Evolutionary conservation across 2,888 invertebrate genomes (phyloP).

Genomic region (Patella pellucida): DNA sequence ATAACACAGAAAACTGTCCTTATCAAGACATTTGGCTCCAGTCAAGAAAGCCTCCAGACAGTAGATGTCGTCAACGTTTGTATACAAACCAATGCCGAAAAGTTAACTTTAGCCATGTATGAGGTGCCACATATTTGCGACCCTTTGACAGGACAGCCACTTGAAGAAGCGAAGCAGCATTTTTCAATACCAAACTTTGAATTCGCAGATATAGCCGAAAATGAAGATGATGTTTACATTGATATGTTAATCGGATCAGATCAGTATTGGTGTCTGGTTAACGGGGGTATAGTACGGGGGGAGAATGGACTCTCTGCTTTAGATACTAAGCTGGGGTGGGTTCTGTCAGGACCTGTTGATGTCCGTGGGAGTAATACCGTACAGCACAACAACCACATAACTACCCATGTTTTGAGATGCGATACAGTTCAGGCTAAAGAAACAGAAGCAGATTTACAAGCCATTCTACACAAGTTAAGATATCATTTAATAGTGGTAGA

Average conservation of each 20-base stretch:
- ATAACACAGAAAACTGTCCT: not conserved
- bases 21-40: not conserved
- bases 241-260: not conserved
- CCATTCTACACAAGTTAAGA: too few species aligned
- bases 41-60: not conserved
- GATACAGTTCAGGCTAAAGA: not conserved
- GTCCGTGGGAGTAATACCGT: not conserved
- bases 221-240: conserved; percentile 2
- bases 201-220: conserved; percentile 1
- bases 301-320: not conserved
- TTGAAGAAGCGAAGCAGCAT: not conserved
- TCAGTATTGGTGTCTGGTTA: not conserved
- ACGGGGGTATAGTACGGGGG: not conserved
- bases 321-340: not conserved
- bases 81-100: not conserved
- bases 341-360: not conserved
- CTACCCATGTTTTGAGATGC: conserved; percentile 5
- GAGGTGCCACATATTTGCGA: not conserved
- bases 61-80: not conserved
- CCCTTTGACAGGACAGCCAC: not conserved
- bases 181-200: not conserved
- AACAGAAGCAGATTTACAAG: too few species aligned
- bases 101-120: not conserved
- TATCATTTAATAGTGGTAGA: too few species aligned
- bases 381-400: not conserved